Evolutionary conservation across 2,113 vertebrate genomes (phyloP).

Genomic region (Xerus inauris): DNA sequence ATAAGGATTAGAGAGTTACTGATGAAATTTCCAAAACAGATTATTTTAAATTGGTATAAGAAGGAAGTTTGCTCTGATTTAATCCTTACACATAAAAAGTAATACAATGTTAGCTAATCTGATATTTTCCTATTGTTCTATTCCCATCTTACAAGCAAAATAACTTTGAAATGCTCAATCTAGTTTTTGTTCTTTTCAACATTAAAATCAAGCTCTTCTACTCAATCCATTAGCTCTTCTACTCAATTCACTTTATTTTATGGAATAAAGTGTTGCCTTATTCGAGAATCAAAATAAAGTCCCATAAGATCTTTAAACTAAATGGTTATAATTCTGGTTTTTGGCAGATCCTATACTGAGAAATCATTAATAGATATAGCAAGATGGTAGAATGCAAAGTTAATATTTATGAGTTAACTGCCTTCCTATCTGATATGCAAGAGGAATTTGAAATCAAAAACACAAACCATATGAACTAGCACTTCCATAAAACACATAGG

Average conservation of each 20-base stretch:
- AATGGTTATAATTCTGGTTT: neutral
- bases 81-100: neutral
- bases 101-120: neutral
- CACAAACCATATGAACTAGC: neutral
- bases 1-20: neutral
- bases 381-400: neutral
- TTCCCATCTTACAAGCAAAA: neutral
- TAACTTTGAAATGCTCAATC: neutral
- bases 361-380: neutral
- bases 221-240: neutral
- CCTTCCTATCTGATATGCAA: neutral
- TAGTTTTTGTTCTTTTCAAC: neutral
- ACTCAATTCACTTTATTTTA: neutral
- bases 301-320: neutral
- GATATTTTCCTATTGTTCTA: neutral
- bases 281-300: neutral
- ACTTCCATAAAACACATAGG: neutral
- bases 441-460: neutral
- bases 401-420: neutral
- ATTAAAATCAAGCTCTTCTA: neutral
- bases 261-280: neutral
- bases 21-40: neutral
- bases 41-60: neutral
- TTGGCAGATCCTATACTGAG: neutral
- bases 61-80: neutral